These are phyloP conservation scores for Tiliqua scincoides DNA, from an alignment of 2,113 vertebrate species.

Conservation along the genomic window DNA sequence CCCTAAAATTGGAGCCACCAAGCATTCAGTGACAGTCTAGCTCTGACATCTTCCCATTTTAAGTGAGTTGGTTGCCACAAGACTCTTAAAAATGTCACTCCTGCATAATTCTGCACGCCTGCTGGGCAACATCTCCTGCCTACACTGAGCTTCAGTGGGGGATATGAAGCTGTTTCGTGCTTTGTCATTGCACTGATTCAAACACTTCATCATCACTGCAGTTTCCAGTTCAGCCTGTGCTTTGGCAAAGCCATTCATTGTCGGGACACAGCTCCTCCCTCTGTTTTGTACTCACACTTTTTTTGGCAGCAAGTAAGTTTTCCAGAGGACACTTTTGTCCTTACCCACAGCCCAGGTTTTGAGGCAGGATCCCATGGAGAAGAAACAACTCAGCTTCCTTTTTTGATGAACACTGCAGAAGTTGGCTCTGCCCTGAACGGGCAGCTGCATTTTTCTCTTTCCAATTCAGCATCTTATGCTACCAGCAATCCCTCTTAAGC, in stretches of 20 bases:
- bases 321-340: background rate
- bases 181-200: slow-evolving; percentile 13
- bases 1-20: background rate
- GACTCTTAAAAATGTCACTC: background rate
- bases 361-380: background rate
- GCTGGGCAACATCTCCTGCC: background rate
- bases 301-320: background rate
- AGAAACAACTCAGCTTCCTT: background rate
- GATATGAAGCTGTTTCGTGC: background rate
- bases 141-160: background rate
- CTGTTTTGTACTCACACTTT: background rate
- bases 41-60: background rate
- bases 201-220: slow-evolving; percentile 13
- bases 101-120: background rate
- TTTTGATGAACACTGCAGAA: background rate
- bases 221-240: background rate
- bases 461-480: background rate
- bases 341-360: background rate
- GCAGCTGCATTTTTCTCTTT: background rate
- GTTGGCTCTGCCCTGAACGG: background rate
- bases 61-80: background rate
- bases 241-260: slow-evolving; percentile 1
- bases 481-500: background rate
- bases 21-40: background rate
- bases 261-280: background rate